Percentiles rank a stretch among this genome's conserved stretches.
Conservation (phyloP, 2,113 vertebrate species). For the Excalfactoria chinensis region DNA sequence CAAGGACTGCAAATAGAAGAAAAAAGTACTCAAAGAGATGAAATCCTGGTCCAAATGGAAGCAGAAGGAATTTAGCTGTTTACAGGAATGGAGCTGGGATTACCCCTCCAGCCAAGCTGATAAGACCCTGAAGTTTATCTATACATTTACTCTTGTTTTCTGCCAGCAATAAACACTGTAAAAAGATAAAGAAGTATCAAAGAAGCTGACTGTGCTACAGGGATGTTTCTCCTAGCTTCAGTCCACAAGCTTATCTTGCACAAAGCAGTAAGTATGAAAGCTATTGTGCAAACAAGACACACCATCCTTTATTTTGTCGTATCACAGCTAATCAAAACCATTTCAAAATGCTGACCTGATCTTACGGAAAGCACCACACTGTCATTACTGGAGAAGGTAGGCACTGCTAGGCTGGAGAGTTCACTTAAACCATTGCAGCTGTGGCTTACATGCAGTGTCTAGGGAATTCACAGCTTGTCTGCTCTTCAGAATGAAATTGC, state of each 20-base stretch:
- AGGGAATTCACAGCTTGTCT: slow-evolving; percentile 4
- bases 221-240: slow-evolving; percentile 25
- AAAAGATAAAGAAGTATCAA: slow-evolving; percentile 55
- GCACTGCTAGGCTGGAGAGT: not conserved
- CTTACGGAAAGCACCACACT: not conserved
- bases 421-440: not conserved
- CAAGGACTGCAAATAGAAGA: slow-evolving; percentile 63
- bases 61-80: slow-evolving; percentile 68
- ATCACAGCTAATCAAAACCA: slow-evolving; percentile 46
- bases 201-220: slow-evolving; percentile 40
- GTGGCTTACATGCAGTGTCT: not conserved
- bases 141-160: slow-evolving; percentile 72
- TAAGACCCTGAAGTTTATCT: slow-evolving; percentile 58
- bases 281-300: slow-evolving; percentile 4
- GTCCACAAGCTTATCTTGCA: not conserved
- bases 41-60: slow-evolving; percentile 25
- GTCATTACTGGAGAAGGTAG: not conserved
- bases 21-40: not conserved
- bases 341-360: not conserved
- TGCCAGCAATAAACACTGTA: slow-evolving; percentile 60
- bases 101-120: slow-evolving; percentile 15
- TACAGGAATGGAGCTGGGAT: slow-evolving; percentile 52
- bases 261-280: slow-evolving; percentile 7
- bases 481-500: slow-evolving; percentile 5
- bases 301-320: slow-evolving; percentile 48